Percentiles rank a stretch among this genome's conserved stretches.
Conservation (phyloP, 2,888 invertebrate genomes). For the Polymixis lichenea region DNA sequence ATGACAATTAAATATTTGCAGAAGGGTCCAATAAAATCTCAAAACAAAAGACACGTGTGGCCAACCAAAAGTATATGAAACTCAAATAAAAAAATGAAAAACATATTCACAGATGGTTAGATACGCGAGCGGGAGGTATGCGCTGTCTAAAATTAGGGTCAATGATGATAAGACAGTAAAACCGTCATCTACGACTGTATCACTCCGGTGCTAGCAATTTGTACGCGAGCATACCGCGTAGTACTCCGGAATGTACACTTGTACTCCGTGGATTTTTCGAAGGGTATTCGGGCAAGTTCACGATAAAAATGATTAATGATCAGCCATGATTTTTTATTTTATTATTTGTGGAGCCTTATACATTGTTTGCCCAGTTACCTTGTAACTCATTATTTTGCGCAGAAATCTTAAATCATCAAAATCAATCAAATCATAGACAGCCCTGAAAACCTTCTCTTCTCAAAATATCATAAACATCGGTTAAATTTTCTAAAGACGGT, state of each 20-base stretch:
- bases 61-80: conserved; percentile 21
- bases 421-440: neutral
- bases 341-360: neutral
- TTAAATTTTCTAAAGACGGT: neutral
- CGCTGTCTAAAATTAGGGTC: conserved; percentile 84
- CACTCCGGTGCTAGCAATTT: conserved; percentile 46
- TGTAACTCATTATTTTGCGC: neutral
- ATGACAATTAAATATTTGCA: conserved; percentile 1
- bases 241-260: conserved; percentile 13
- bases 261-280: conserved; percentile 21
- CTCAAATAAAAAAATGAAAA: conserved; percentile 46
- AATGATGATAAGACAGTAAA: conserved; percentile 84
- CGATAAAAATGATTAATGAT: conserved; percentile 10
- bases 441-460: too few species aligned
- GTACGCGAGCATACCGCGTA: conserved; percentile 24
- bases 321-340: neutral
- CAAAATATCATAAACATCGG: neutral
- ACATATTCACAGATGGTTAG: conserved; percentile 61
- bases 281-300: conserved; percentile 29
- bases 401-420: too few species aligned
- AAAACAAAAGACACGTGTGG: conserved; percentile 34
- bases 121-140: conserved; percentile 69
- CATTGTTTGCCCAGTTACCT: too few species aligned
- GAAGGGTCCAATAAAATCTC: neutral
- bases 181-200: conserved; percentile 74